Evolutionary conservation across 2,888 invertebrate genomes (phyloP).

Genomic region (Philereme vetulata): DNA sequence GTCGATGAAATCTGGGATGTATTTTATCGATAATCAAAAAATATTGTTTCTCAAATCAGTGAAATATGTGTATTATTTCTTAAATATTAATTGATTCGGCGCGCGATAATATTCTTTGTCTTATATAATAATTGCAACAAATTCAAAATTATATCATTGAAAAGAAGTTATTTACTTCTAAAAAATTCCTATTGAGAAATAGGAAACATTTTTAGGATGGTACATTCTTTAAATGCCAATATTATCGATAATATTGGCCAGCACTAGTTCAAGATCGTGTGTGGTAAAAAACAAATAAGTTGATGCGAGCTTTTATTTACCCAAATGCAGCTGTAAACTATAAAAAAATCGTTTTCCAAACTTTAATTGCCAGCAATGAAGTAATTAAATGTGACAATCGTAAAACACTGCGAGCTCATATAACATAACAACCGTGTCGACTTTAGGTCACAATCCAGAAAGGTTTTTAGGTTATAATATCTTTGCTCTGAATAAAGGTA

Average conservation of each 20-base stretch:
- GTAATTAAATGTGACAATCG: constrained; percentile 83
- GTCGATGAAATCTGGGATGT: constrained; percentile 41
- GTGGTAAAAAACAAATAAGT: constrained; percentile 78
- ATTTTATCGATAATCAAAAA: constrained; percentile 17
- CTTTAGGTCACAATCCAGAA: constrained; percentile 49
- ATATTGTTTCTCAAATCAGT: no score
- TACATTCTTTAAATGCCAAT: neutral
- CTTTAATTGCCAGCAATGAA: constrained; percentile 82
- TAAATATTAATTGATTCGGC: no score
- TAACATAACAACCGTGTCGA: constrained; percentile 73
- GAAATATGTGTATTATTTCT: no score
- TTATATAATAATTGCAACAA: no score
- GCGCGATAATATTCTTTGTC: no score
- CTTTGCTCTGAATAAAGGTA: neutral
- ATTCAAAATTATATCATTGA: no score
- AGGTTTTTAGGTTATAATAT: neutral
- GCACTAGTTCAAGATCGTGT: constrained; percentile 73
- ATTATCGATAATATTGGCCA: constrained; percentile 37
- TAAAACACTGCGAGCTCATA: constrained; percentile 75
- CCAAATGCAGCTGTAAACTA: constrained; percentile 78
- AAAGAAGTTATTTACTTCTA: no score
- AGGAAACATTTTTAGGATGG: neutral
- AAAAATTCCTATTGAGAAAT: no score
- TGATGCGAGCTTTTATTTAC: constrained; percentile 77
- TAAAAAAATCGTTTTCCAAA: constrained; percentile 77